Percentiles rank a stretch among this genome's conserved stretches.
Evolutionary conservation across 2,797 vertebrate species (phyloP).

Genomic region (Saguinus oedipus): DNA sequence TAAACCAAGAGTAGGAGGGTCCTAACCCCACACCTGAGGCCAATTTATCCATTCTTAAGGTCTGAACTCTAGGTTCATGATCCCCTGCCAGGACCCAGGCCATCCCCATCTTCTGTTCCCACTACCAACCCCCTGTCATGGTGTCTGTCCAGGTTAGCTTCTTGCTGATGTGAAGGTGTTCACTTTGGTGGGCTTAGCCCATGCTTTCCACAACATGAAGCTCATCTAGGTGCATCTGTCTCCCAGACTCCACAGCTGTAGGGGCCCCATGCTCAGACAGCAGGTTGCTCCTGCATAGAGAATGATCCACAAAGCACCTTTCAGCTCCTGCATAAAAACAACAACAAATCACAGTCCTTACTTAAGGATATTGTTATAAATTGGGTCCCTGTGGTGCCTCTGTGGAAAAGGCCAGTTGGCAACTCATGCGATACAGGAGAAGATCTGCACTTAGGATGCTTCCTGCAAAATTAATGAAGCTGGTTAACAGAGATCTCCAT

Average conservation of each 20-base stretch:
- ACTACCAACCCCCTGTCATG: background rate
- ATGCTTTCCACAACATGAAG: background rate
- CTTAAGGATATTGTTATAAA: background rate
- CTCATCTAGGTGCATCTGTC: background rate
- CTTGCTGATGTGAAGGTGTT: background rate
- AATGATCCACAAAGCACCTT: background rate
- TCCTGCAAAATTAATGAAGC: constrained; percentile 27
- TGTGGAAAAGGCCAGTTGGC: background rate
- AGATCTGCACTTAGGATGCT: background rate
- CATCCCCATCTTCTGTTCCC: background rate
- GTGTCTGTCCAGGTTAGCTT: too few species aligned
- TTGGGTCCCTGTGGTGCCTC: background rate
- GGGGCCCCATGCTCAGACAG: background rate
- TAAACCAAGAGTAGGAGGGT: background rate
- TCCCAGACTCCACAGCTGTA: background rate
- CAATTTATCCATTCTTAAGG: background rate
- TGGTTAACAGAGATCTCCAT: constrained; percentile 14
- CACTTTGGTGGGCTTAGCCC: background rate
- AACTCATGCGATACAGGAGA: background rate
- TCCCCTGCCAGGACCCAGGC: background rate
- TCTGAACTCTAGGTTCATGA: background rate
- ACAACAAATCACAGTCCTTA: background rate
- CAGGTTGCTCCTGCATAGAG: accelerated
- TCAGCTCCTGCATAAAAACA: background rate
- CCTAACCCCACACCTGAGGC: background rate